Conservation (phyloP, 2,888 invertebrate genomes). For the Epirrita christyi region DNA sequence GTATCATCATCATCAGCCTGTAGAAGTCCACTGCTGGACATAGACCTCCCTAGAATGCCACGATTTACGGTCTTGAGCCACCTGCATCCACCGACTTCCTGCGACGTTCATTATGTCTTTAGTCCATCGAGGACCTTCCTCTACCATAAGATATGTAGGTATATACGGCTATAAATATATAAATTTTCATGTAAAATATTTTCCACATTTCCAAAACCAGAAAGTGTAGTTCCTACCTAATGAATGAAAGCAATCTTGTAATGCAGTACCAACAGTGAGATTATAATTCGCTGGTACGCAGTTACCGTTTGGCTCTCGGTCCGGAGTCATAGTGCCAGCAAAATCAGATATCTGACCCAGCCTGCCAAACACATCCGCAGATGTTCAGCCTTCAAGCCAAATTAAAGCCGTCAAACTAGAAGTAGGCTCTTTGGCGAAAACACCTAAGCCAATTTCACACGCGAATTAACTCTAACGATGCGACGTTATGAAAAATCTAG, state of each 20-base stretch:
- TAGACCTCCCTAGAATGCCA: no score
- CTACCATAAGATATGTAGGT: no score
- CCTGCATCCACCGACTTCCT: no score
- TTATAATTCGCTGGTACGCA: conserved; percentile 50
- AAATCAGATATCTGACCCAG: conserved; percentile 50
- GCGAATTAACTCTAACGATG: conserved; percentile 24
- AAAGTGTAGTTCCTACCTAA: conserved; percentile 2
- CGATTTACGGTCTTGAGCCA: no score
- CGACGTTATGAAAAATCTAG: no score
- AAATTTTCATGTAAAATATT: no score
- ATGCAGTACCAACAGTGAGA: conserved; percentile 53
- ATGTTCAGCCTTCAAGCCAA: conserved; percentile 61
- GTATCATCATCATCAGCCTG: no score
- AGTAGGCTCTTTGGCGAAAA: conserved; percentile 57
- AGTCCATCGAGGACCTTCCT: no score
- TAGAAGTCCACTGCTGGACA: no score
- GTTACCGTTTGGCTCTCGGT: conserved; percentile 63
- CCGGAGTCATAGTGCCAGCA: conserved; percentile 58
- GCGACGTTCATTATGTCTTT: no score
- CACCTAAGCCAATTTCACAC: conserved; percentile 35
- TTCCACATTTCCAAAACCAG: not conserved
- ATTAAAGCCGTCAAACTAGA: conserved; percentile 59
- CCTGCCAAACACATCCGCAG: conserved; percentile 65
- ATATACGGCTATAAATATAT: not conserved
- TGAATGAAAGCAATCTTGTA: conserved; percentile 37